Conservation (phyloP, 2,888 invertebrate species). For the Neoitamus cyanurus region DNA sequence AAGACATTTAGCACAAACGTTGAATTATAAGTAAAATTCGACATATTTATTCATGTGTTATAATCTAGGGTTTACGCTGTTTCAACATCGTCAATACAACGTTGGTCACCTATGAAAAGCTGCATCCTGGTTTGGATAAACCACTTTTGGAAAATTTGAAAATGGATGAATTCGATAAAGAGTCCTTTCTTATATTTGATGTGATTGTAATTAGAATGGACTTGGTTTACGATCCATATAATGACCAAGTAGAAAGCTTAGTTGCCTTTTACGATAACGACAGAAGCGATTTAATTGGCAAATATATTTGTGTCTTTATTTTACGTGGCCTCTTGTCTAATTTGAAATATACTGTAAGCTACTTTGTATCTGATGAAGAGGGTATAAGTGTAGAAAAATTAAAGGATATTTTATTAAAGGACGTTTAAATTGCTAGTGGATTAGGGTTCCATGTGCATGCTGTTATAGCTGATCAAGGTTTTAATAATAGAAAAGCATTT, state of each 20-base stretch:
- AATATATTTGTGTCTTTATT: neutral
- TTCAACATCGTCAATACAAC: neutral
- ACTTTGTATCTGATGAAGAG: neutral
- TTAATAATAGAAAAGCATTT: neutral
- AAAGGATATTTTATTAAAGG: neutral
- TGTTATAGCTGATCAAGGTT: neutral
- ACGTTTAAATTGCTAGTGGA: neutral
- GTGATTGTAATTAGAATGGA: neutral
- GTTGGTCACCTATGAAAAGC: neutral
- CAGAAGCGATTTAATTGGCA: neutral
- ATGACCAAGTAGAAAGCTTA: neutral
- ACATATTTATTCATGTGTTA: neutral
- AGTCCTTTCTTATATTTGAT: neutral
- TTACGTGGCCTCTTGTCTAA: neutral
- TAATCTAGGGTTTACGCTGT: neutral
- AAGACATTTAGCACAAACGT: neutral
- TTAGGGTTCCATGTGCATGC: neutral
- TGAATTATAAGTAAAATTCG: neutral
- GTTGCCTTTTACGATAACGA: neutral
- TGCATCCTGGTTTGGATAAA: neutral
- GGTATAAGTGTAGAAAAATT: neutral
- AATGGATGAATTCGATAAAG: neutral
- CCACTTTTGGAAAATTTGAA: neutral
- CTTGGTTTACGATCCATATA: neutral
- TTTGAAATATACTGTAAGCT: neutral